Evolutionary conservation across 2,888 invertebrate genomes (phyloP), one percentile per base, ranked within the genome.

Genomic region (Girardia tigrina): DNA sequence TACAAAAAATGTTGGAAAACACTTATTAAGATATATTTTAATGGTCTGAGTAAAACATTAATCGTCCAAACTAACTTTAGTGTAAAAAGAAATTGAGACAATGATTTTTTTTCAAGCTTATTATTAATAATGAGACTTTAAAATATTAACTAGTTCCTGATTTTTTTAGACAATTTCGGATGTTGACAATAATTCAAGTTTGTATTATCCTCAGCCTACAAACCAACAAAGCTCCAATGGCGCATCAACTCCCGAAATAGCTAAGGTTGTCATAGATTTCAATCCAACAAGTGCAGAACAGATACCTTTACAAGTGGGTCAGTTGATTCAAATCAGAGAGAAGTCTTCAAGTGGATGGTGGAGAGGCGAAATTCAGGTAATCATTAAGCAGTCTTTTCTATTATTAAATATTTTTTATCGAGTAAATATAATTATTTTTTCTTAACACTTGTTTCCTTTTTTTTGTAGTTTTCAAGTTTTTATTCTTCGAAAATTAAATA

Each of bases 291-390:
- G 94, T 80, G 84, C 89, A 0, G 97, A 97, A 81, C 98, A 98
- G 83, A 86, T 98, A 56, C 90, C 90, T 20, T 86, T 98, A 29
- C 88, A 89, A 79, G 89, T 91, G 77, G 97, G 95, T 0, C 95
- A 97, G 81, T 86, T 95, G 76, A 89, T 97, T 76, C 90, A 92
- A 87, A 91, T 98, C n/a, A 88, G 93, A 26, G 95, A 95, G 86
- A 95, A 94, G 83, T 92, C 93, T 0, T 90, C 91, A 80, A 91
- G 91, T 72, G 98, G 98, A 26, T 98, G 98, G 98, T 99, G 97
- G 97, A 97, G 98, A 86, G 98, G 98, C 0, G 97, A 98, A 85
- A 85, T 95, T 70, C 94, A 94, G 86, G 94, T 88, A 80, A 12
- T 14, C 42, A 14, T 42, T 42, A n/a, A 42, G 12, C 42, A 42